phyloP scores from a whole-genome alignment of 35 echinoderm and acorn worm species.

The Ophioderma brevispina region DNA sequence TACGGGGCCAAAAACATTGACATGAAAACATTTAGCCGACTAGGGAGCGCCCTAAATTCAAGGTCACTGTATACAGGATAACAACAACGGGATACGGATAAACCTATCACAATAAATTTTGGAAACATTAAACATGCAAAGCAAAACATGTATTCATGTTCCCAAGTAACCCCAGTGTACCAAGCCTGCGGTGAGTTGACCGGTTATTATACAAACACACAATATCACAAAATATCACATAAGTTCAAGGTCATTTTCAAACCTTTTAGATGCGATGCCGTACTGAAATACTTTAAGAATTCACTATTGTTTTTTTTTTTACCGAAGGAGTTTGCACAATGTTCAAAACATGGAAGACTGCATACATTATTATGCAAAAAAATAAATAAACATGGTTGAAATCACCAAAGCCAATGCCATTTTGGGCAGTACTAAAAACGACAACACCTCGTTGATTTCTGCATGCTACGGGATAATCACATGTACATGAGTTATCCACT shows the following conservation, averaged over 20 bases:
- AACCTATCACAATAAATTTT: background rate
- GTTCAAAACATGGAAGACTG: too few relatives aligned
- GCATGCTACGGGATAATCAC: background rate
- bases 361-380: too few relatives aligned
- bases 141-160: background rate
- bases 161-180: background rate
- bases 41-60: too few relatives aligned
- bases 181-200: background rate
- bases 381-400: too few relatives aligned
- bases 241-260: background rate
- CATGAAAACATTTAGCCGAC: too few relatives aligned
- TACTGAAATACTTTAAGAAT: too few relatives aligned
- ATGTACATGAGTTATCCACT: background rate
- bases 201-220: constrained; percentile 1
- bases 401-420: too few relatives aligned
- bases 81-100: background rate
- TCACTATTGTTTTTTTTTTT: too few relatives aligned
- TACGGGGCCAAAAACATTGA: too few relatives aligned
- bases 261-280: background rate
- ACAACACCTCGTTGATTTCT: background rate
- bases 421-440: background rate
- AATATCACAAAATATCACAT: background rate
- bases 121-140: background rate
- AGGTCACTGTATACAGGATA: too few relatives aligned
- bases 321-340: too few relatives aligned